Conservation (phyloP, 2,888 invertebrate genomes). For the Uloborus plumipes region DNA sequence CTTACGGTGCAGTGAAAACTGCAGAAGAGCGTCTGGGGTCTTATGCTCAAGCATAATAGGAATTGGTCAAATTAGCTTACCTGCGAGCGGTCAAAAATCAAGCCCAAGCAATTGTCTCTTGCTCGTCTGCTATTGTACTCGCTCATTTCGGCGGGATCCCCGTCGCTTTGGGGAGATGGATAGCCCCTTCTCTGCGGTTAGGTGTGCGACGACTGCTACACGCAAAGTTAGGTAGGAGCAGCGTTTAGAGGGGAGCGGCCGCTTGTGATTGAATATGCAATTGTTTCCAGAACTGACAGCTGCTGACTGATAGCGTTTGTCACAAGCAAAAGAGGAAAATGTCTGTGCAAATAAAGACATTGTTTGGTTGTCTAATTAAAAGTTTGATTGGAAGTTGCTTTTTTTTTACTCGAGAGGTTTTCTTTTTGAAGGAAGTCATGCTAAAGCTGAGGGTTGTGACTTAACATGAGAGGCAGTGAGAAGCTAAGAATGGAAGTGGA, state of each 20-base stretch:
- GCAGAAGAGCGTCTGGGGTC: not conserved
- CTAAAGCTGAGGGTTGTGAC: too few species aligned
- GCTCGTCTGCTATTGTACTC: not conserved
- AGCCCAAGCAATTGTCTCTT: too few species aligned
- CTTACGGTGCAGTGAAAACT: too few species aligned
- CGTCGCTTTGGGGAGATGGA: not conserved
- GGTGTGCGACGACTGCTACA: too few species aligned
- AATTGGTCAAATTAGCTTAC: slow-evolving; percentile 21
- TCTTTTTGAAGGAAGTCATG: too few species aligned
- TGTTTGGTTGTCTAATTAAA: too few species aligned
- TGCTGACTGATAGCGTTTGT: not conserved
- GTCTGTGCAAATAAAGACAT: too few species aligned
- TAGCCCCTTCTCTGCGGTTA: slow-evolving; percentile 1
- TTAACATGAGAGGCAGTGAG: too few species aligned
- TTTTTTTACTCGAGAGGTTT: too few species aligned
- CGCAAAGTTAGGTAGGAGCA: not conserved
- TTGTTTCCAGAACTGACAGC: not conserved
- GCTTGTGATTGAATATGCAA: slow-evolving; percentile 6
- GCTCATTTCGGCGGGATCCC: not conserved
- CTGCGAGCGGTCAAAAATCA: slow-evolving; percentile 1
- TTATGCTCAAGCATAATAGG: slow-evolving; percentile 11
- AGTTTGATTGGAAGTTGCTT: too few species aligned
- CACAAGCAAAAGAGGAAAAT: too few species aligned
- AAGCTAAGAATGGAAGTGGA: too few species aligned
- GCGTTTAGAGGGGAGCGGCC: slow-evolving; percentile 9